Percentiles rank a stretch among this genome's conserved stretches.
These are phyloP conservation scores for Rhadina sibilatrix DNA, from an alignment of 2,113 vertebrate genomes.

Conservation along the genomic window DNA sequence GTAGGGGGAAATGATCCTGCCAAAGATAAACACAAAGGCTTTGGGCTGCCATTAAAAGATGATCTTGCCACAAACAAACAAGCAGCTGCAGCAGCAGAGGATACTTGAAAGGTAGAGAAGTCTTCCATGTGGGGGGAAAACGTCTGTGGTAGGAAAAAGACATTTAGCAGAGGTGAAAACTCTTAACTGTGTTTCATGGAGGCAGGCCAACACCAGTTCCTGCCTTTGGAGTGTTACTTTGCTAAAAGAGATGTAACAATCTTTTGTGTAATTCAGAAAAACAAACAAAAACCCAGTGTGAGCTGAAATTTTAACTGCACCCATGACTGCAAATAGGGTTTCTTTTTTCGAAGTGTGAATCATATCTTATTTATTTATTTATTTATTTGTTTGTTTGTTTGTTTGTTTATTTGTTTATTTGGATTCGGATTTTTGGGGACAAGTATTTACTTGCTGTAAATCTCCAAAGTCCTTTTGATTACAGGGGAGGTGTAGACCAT, in stretches of 20 bases:
- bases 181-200: background rate
- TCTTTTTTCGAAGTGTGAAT: background rate
- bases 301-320: background rate
- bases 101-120: background rate
- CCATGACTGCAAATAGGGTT: background rate
- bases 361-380: background rate
- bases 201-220: background rate
- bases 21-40: background rate
- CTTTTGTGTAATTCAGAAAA: background rate
- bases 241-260: background rate
- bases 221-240: background rate
- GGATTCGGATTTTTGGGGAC: background rate
- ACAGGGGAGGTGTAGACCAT: accelerated
- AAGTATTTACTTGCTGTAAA: background rate
- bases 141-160: background rate
- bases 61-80: background rate
- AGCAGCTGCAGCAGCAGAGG: background rate
- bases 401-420: too few species aligned
- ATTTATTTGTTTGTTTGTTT: background rate
- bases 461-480: background rate
- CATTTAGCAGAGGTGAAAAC: background rate
- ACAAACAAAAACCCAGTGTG: accelerated
- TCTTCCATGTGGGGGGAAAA: accelerated
- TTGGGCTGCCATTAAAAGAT: background rate
- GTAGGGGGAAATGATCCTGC: background rate